These are phyloP conservation scores for Seriola rivoliana DNA, from an alignment of 2,113 vertebrate genomes.

Conservation along the genomic window DNA sequence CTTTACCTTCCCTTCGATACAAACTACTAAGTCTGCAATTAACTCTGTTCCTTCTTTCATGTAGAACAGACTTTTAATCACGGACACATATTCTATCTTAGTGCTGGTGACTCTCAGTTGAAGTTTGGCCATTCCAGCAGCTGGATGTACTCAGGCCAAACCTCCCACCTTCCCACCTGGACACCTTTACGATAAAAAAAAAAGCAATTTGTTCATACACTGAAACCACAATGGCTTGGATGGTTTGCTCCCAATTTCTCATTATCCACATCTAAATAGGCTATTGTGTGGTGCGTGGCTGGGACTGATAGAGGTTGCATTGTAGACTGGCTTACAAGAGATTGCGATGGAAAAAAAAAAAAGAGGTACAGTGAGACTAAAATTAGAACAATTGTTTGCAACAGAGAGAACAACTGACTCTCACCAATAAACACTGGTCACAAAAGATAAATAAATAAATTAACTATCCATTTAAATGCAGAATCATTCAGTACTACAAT, in stretches of 20 bases:
- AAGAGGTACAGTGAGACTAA: constrained; percentile 31
- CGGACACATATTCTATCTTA: background rate
- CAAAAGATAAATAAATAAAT: constrained; percentile 21
- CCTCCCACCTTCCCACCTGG: constrained; percentile 31
- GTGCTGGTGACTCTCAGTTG: constrained; percentile 21
- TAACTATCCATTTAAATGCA: constrained; percentile 19
- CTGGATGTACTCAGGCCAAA: constrained; percentile 22
- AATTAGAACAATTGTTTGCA: constrained; percentile 47
- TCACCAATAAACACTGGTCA: constrained; percentile 6
- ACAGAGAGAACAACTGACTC: constrained; percentile 7
- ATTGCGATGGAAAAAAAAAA: constrained; percentile 21
- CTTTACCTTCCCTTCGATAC: too few relatives aligned
- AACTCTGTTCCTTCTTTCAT: background rate
- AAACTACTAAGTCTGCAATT: background rate
- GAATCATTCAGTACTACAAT: constrained; percentile 10
- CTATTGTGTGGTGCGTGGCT: constrained; percentile 44
- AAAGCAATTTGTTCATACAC: constrained; percentile 50
- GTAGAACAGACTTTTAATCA: constrained; percentile 17
- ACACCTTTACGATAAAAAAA: constrained; percentile 11
- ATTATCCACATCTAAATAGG: constrained; percentile 65
- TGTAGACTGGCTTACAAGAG: constrained; percentile 30
- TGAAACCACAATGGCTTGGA: constrained; percentile 20
- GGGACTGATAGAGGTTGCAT: constrained; percentile 38
- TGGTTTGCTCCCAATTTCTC: constrained; percentile 50
- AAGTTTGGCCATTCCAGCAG: constrained; percentile 25